phyloP scores from a whole-genome alignment of 35 echinoderm and acorn worm species.

The Hemicentrotus pulcherrimus region DNA sequence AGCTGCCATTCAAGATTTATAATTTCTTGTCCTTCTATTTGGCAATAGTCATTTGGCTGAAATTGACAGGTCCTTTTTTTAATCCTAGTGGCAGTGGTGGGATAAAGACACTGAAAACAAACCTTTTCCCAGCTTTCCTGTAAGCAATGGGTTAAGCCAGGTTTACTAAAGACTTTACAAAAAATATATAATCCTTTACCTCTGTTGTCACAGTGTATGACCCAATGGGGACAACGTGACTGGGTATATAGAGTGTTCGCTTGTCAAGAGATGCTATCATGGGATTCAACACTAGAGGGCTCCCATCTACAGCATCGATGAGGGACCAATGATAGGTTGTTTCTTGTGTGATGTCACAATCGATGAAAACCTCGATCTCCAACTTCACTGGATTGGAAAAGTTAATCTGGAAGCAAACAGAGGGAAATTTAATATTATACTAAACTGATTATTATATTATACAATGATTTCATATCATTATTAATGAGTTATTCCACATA shows the following conservation, averaged over 20 bases:
- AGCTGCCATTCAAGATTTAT: too few relatives aligned
- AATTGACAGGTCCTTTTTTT: too few relatives aligned
- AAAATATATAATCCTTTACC: conserved; percentile 42
- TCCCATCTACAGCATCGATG: conserved; percentile 44
- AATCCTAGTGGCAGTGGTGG: too few relatives aligned
- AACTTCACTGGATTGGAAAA: conserved; percentile 65
- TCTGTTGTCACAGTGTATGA: conserved; percentile 61
- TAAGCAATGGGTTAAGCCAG: too few relatives aligned
- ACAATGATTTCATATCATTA: background rate
- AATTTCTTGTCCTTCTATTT: too few relatives aligned
- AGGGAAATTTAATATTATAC: background rate
- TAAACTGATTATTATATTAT: background rate
- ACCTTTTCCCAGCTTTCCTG: too few relatives aligned
- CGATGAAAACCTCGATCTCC: conserved; percentile 74
- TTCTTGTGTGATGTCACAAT: conserved; percentile 73
- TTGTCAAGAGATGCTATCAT: conserved; percentile 55
- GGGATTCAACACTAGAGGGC: background rate
- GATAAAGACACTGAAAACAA: too few relatives aligned
- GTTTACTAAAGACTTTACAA: too few relatives aligned
- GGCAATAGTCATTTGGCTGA: too few relatives aligned
- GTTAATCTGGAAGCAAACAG: conserved; percentile 55
- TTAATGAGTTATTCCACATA: too few relatives aligned
- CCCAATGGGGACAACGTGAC: conserved; percentile 53
- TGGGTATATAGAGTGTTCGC: conserved; percentile 71
- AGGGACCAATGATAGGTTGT: conserved; percentile 71